Base-by-base conservation (phyloP, 2,888 invertebrate genomes). In the Eristalinus sepulchralis region DNA sequence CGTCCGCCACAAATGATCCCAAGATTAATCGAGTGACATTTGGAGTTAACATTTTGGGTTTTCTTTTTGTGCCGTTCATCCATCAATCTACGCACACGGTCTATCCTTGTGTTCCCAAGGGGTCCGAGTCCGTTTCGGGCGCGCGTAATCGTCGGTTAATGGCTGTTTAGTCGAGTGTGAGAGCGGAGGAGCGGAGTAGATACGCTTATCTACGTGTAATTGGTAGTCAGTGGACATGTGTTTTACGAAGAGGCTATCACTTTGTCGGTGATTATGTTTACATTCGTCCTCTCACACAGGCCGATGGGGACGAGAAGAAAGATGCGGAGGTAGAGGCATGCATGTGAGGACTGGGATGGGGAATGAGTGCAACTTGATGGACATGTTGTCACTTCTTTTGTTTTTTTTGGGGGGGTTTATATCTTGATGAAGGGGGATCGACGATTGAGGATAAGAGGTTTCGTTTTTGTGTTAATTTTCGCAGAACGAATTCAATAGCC, bases 21-120 rank as follows among this genome's bases (percentile, higher is more conserved):
- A 79, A 86, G 86, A 86, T 86, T 86, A 86, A 86, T 86, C 83
- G 86, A 79, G 70, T 79, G 78, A 86, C 86, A 86, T 82, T 86
- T 68, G 75, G 70, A 83, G 73, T 83, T 78, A 82, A 63, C 73
- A 78, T 86, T 86, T 85, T 24, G 81, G 77, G 67, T 62, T 78
- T 68, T 17, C 47, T 62, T 64, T 77, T 57, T 67, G 47, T 72
- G 60, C n/a, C 20, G 57, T 63, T 78, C 68, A 86, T 86, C 86
- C 75, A 86, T 86, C 86, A 83, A 47, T 86, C 62, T 75, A 72
- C 70, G 27, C 27, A 17, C 47, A 47, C 47, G 17, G 8, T 55
- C 36, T 73, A 57, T 62, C 66, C 72, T 64, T 20, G 39, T 8
- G 27, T 39, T 13, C 17, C 6, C 57, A 53, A 47, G 47, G 47